These are phyloP conservation scores for Drosophila sproati DNA, from an alignment of 1,140 invertebrate genomes.

Conservation along the genomic window DNA sequence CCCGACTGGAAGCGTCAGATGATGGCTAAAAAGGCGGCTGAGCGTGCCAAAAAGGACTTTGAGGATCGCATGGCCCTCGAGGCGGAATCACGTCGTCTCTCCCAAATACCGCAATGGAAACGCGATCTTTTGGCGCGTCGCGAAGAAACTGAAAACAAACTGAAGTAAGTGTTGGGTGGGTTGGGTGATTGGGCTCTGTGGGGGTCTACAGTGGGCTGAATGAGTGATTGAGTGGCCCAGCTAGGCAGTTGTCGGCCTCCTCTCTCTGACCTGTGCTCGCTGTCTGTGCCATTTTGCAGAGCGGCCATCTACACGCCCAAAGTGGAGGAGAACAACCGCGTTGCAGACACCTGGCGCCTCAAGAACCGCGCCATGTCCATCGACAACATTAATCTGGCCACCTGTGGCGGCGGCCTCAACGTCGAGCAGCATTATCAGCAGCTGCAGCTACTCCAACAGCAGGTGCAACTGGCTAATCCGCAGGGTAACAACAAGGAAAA, in stretches of 20 bases:
- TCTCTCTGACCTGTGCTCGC: slow-evolving; percentile 47
- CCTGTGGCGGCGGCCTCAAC: slow-evolving; percentile 13
- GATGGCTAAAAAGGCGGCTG: slow-evolving; percentile 96
- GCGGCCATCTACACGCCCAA: slow-evolving; percentile 88
- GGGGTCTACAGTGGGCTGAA: slow-evolving; percentile 21
- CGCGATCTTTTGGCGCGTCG: slow-evolving; percentile 93
- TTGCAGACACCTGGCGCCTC: slow-evolving; percentile 86
- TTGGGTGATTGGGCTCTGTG: neutral
- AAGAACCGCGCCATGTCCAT: slow-evolving; percentile 87
- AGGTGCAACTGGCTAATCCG: slow-evolving; percentile 69
- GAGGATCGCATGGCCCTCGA: slow-evolving; percentile 93
- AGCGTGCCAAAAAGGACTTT: slow-evolving; percentile 94
- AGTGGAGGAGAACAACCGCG: slow-evolving; percentile 86
- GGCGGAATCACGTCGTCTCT: slow-evolving; percentile 93
- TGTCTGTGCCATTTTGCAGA: slow-evolving; percentile 83
- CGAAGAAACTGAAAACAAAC: slow-evolving; percentile 90
- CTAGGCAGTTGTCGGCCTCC: slow-evolving; percentile 19
- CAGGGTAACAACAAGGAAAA: slow-evolving; percentile 84
- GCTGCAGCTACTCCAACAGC: slow-evolving; percentile 46
- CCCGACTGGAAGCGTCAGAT: slow-evolving; percentile 98
- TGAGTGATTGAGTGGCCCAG: slow-evolving; percentile 19
- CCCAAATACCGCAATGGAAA: slow-evolving; percentile 96
- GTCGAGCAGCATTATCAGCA: slow-evolving; percentile 83
- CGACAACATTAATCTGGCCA: slow-evolving; percentile 86
- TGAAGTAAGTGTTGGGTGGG: slow-evolving; percentile 86